A percentile compares a stretch with the other conserved stretches of the same genome.
Evolutionary conservation across 2,888 invertebrate species (phyloP).

Genomic region (Clusia tigrina): DNA sequence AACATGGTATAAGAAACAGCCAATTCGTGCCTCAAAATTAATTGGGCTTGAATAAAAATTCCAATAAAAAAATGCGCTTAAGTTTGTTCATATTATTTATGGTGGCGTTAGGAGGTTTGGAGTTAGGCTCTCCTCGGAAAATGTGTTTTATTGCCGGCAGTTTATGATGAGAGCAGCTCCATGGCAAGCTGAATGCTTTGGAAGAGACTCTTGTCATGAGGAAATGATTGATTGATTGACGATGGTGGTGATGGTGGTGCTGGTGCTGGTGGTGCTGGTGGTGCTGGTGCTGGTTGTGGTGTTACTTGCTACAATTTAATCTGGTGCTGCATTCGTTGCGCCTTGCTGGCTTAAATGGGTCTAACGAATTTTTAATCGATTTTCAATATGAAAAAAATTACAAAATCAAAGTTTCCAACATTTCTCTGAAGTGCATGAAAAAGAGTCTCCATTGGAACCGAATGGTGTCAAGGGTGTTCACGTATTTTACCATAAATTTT

Average conservation of each 20-base stretch:
- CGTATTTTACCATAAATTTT: background rate
- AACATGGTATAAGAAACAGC: no score
- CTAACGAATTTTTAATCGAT: background rate
- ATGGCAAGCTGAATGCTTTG: no score
- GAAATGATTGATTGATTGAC: background rate
- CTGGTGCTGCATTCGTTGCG: background rate
- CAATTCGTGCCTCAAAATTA: background rate
- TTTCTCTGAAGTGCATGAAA: background rate
- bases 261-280: background rate
- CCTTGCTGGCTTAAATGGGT: background rate
- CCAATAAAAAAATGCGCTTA: no score
- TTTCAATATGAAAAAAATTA: background rate
- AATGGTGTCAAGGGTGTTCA: constrained; percentile 27
- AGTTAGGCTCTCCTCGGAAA: no score
- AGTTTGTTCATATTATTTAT: no score
- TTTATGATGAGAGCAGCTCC: no score
- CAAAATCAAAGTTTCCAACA: background rate
- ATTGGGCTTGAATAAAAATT: background rate
- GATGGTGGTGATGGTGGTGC: background rate
- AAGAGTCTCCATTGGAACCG: background rate
- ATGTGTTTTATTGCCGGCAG: no score
- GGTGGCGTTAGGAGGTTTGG: no score
- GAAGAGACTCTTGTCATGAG: constrained; percentile 6
- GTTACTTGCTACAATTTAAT: background rate
- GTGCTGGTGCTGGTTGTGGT: background rate